Evolutionary conservation across 2,888 invertebrate genomes (phyloP).

Genomic region (Limnephilus lunatus): DNA sequence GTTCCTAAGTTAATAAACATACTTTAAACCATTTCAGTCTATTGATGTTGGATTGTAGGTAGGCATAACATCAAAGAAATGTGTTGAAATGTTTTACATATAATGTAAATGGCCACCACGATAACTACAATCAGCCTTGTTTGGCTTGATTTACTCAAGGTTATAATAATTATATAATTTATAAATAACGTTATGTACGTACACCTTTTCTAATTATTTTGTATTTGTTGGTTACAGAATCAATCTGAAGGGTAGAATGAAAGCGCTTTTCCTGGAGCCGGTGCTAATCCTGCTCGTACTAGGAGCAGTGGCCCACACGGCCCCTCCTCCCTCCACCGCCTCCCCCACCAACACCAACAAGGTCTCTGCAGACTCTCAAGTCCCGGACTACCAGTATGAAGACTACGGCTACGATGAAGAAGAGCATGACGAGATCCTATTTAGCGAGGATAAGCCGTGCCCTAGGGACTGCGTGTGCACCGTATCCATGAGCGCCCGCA

Average conservation of each 20-base stretch:
- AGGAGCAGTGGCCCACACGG: slow-evolving; percentile 34
- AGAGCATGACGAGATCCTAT: slow-evolving; percentile 75
- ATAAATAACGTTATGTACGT: too few species aligned
- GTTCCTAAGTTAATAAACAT: too few species aligned
- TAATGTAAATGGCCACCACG: not conserved
- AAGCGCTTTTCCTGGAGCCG: slow-evolving; percentile 76
- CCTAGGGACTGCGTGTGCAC: slow-evolving; percentile 81
- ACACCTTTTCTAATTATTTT: not conserved
- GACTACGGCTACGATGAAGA: slow-evolving; percentile 74
- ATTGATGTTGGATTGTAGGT: too few species aligned
- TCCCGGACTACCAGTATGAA: slow-evolving; percentile 71
- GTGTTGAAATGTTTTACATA: too few species aligned
- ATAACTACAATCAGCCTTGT: not conserved
- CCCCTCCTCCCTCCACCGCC: not conserved
- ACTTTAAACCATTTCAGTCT: too few species aligned
- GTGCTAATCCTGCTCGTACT: slow-evolving; percentile 75
- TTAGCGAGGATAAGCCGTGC: slow-evolving; percentile 77
- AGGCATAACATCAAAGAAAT: too few species aligned
- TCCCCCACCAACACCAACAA: not conserved
- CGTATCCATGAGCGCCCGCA: slow-evolving; percentile 79
- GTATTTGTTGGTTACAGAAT: slow-evolving; percentile 11
- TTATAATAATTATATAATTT: not conserved
- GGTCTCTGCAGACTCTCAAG: not conserved
- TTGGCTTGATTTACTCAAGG: not conserved
- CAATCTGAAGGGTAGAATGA: slow-evolving; percentile 72